Evolutionary conservation across 1,140 invertebrate genomes (phyloP), one percentile per base, ranked within the genome.

Genomic region (Listronotus oregonensis): DNA sequence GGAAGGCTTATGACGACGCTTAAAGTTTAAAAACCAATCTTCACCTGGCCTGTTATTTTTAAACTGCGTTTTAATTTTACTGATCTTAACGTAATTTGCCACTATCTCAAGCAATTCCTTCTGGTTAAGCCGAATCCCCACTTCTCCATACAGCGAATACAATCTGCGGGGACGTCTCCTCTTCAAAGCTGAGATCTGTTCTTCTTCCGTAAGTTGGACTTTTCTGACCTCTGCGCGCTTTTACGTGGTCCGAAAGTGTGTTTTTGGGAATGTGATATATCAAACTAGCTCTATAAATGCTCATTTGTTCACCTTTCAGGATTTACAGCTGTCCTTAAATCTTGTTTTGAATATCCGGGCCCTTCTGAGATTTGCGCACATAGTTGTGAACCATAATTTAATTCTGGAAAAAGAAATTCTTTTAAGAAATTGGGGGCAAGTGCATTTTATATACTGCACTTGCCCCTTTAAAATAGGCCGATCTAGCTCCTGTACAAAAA

Each of bases 91-190:
- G n/a, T n/a, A n/a, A n/a, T n/a, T n/a, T n/a, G n/a, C n/a, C n/a
- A n/a, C n/a, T n/a, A n/a, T n/a, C n/a, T n/a, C n/a, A n/a, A n/a
- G n/a, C n/a, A n/a, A n/a, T n/a, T n/a, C n/a, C n/a, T 49, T 63
- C 71, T 68, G 34, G 71, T 67, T 15, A 77, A 63, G 6, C 73
- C 73, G 43, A 70, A 76, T 7, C 76, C 76, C 69, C 71, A 74
- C 71, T 74, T 62, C n/a, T 76, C 73, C 63, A 77, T 69, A 43
- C 57, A 63, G 17, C 46, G 52, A 27, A 77, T 56, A 59, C 54
- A 40, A 8, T 64, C 31, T 40, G 69, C 73, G 77, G 55, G 47
- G 57, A 50, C 40, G 68, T 51, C 68, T 77, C 76, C 46, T 59
- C 42, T n/a, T 32, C 10, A 8, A 17, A 17, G 10, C 37, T 40